A percentile compares a stretch with the other conserved stretches of the same genome.
These are phyloP conservation scores for Drosophila miranda DNA, from an alignment of 1,140 invertebrate species.

Conservation along the genomic window DNA sequence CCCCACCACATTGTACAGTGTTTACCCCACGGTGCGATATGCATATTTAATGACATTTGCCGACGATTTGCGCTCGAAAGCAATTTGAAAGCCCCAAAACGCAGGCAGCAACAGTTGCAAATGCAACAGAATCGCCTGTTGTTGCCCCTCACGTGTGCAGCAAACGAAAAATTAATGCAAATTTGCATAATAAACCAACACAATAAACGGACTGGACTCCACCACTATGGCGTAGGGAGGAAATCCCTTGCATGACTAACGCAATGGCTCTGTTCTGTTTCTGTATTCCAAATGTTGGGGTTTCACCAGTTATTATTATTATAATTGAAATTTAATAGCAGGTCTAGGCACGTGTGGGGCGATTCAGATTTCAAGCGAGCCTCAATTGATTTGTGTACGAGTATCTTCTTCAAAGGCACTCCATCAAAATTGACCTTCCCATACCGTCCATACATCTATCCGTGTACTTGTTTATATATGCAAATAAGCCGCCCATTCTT, in stretches of 20 bases:
- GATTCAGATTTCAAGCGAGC: too few species aligned
- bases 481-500: conserved; percentile 24
- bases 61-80: conserved; percentile 52
- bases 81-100: conserved; percentile 58
- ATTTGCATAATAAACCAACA: conserved; percentile 79
- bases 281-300: too few species aligned
- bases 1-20: background rate
- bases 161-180: conserved; percentile 68
- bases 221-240: background rate
- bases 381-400: too few species aligned
- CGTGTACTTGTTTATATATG: conserved; percentile 36
- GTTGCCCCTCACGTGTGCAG: conserved; percentile 53
- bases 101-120: conserved; percentile 40
- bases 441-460: too few species aligned
- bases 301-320: too few species aligned
- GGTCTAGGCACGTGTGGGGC: too few species aligned
- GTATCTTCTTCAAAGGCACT: too few species aligned
- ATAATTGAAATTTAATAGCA: too few species aligned
- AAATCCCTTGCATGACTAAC: conserved; percentile 60
- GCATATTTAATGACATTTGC: conserved; percentile 65
- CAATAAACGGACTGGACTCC: conserved; percentile 48
- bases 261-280: background rate
- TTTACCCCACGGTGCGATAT: conserved; percentile 23
- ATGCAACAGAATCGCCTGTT: conserved; percentile 17
- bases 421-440: too few species aligned